phyloP scores from a whole-genome alignment of 2,797 vertebrate species.

The Xenopus petersii region DNA sequence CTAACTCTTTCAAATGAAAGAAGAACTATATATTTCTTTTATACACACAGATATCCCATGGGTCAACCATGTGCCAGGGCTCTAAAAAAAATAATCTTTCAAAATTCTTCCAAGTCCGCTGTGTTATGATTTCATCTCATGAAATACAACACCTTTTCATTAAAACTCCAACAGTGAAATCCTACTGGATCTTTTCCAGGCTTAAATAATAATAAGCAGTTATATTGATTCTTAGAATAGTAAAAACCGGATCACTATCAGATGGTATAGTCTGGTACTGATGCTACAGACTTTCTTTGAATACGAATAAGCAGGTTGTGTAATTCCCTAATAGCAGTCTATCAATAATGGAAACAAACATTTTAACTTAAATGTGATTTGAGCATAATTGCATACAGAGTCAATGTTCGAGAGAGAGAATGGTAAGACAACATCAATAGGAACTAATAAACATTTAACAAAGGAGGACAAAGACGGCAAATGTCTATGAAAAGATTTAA shows the following conservation, averaged over 20 bases:
- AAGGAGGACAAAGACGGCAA: neutral
- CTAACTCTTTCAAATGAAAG: slow-evolving; percentile 67
- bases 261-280: slow-evolving; percentile 49
- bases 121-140: slow-evolving; percentile 80
- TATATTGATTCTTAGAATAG: slow-evolving; percentile 66
- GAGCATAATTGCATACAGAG: neutral
- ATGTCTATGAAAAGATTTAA: neutral
- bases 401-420: neutral
- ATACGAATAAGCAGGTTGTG: slow-evolving; percentile 1
- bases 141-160: slow-evolving; percentile 79
- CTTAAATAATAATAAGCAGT: slow-evolving; percentile 68
- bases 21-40: slow-evolving; percentile 72
- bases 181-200: slow-evolving; percentile 67
- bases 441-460: neutral
- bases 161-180: slow-evolving; percentile 76
- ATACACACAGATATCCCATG: slow-evolving; percentile 64
- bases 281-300: slow-evolving; percentile 26
- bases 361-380: neutral
- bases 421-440: neutral
- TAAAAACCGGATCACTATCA: slow-evolving; percentile 59
- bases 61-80: slow-evolving; percentile 65
- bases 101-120: slow-evolving; percentile 72
- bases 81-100: slow-evolving; percentile 75
- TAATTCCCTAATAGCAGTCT: neutral
- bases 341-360: no score